Base-by-base conservation (phyloP, 2,888 invertebrate genomes). In the Hemistola chrysoprasaria region DNA sequence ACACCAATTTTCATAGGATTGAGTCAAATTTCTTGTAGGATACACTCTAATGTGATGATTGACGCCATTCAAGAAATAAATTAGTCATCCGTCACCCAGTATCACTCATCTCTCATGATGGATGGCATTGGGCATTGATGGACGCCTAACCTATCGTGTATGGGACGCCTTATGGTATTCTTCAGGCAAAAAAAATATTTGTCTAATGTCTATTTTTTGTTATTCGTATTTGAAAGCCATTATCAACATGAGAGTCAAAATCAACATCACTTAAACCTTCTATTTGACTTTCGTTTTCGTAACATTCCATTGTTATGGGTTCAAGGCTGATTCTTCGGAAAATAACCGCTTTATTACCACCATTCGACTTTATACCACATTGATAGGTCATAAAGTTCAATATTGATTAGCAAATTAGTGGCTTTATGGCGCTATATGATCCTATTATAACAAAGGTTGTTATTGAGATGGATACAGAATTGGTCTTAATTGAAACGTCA, bases 321-420 rank as follows among this genome's bases (percentile, higher is more conserved):
- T 83, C 83, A 83, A 82, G 83, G 83, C 53, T 69, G 52, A 56
- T 59, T 64, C 57, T 59, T 60, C 58, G 47, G 50, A 53, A 51
- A 54, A 55, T 49, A 54, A 40, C 44, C 22, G 22, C 11, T 24
- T 23, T 8, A 16, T 11, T 6, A 6, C 28, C 9, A 7, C 8
- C 32, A 24, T 28, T 24, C 22, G n/a, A 46, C 29, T 43, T 25
- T 25, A 11, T 21, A 29, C 39, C 28, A 36, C 50, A 28, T 8
- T 6, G 0, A 9, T 5, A 2, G n/a, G 1, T 1, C 0, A 16
- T 45, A 42, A 9, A 33, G 39, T 38, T 34, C 5, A 43, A 37
- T 37, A 10, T 39, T 10, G 8, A 10, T 1, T 23, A 22, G 20
- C n/a, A 11, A 22, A 16, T 9, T 22, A 8, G 27, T 6, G 8